Percentiles rank a stretch among this genome's conserved stretches.
Evolutionary conservation across 2,888 invertebrate species (phyloP).

Genomic region (Micropterix aruncella): DNA sequence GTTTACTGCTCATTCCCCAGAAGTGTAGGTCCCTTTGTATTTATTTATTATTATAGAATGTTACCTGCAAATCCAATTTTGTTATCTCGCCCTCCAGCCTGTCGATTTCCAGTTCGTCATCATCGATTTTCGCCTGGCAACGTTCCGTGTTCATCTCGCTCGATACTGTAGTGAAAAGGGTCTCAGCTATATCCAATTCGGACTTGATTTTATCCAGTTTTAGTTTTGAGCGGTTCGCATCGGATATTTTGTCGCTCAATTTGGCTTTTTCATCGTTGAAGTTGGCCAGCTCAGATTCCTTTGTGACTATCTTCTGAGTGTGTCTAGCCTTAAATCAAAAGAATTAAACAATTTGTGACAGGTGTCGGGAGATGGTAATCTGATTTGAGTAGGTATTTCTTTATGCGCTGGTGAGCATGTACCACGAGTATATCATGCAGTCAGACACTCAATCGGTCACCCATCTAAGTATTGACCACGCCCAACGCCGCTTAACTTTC

Average conservation of each 20-base stretch:
- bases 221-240: constrained; percentile 43
- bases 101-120: constrained; percentile 40
- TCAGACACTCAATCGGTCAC: too few species aligned
- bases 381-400: too few species aligned
- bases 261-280: constrained; percentile 40
- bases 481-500: too few species aligned
- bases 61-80: constrained; percentile 45
- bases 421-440: too few species aligned
- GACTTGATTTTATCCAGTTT: constrained; percentile 35
- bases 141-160: constrained; percentile 38
- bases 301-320: constrained; percentile 50
- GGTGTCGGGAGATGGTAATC: too few species aligned
- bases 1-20: neutral
- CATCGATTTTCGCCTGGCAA: constrained; percentile 41
- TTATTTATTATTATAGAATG: constrained; percentile 13
- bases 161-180: constrained; percentile 29
- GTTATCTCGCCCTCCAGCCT: constrained; percentile 43
- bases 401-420: too few species aligned
- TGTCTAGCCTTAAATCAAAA: constrained; percentile 47
- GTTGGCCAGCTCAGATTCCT: constrained; percentile 39
- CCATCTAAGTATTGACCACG: too few species aligned
- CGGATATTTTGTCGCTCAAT: constrained; percentile 40
- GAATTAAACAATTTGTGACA: too few species aligned
- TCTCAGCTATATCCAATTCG: constrained; percentile 30
- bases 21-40: neutral